These are phyloP conservation scores for Ophion ventricosus DNA, from an alignment of 2,888 invertebrate species.

Conservation along the genomic window DNA sequence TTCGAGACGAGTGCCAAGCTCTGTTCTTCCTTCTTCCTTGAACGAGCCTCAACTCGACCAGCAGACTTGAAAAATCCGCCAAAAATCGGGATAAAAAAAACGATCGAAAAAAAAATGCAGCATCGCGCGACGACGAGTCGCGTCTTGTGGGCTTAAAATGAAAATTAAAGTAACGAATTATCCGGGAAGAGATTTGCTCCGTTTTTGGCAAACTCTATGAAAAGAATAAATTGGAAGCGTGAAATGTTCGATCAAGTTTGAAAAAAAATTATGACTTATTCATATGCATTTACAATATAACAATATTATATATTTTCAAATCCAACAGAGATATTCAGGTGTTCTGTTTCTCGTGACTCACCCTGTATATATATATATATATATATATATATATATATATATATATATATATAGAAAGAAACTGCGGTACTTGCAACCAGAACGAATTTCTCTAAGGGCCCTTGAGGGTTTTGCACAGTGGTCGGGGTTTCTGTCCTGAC, in stretches of 20 bases:
- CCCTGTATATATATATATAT: slow-evolving; percentile 38
- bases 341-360: no score
- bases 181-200: neutral
- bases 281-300: neutral
- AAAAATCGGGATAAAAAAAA: slow-evolving; percentile 5
- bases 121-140: neutral
- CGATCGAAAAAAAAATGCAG: neutral
- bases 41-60: neutral
- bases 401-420: slow-evolving; percentile 67
- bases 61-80: neutral
- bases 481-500: slow-evolving; percentile 69
- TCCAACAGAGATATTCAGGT: no score
- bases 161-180: neutral
- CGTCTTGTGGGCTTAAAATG: no score
- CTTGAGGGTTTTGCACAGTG: slow-evolving; percentile 77
- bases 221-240: slow-evolving; percentile 51
- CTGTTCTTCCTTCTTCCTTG: neutral
- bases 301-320: slow-evolving; percentile 24
- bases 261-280: slow-evolving; percentile 77
- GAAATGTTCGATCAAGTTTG: neutral
- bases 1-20: neutral
- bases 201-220: neutral
- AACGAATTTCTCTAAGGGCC: slow-evolving; percentile 79
- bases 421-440: slow-evolving; percentile 69
- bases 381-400: slow-evolving; percentile 32